These are phyloP conservation scores for Chaetophractus vellerosus DNA, from an alignment of 2,797 vertebrate genomes.

Conservation along the genomic window DNA sequence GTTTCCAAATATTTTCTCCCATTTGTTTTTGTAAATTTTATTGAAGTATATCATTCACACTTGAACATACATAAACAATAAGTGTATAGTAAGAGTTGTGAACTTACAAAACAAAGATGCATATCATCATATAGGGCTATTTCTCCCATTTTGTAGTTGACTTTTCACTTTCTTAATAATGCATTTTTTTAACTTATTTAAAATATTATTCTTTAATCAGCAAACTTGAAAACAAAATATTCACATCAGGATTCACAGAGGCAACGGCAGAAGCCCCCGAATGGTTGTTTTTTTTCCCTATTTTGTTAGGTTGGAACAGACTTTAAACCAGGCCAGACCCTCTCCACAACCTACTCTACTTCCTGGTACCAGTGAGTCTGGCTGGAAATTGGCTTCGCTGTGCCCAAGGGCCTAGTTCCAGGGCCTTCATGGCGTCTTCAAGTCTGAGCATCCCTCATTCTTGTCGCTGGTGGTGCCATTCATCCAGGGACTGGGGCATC, in stretches of 20 bases:
- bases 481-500: constrained; percentile 65
- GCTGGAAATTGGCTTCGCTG: constrained; percentile 26
- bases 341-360: neutral
- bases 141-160: no score
- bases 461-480: constrained; percentile 51
- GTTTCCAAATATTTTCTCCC: no score
- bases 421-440: constrained; percentile 20
- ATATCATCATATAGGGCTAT: no score
- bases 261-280: neutral
- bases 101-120: no score
- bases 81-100: no score
- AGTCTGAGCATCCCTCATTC: constrained; percentile 52
- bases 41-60: no score
- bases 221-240: neutral
- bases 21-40: no score
- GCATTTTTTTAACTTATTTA: constrained; percentile 4
- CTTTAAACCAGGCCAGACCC: neutral
- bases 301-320: neutral
- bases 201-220: constrained; percentile 41
- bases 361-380: neutral
- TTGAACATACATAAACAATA: no score
- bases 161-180: no score
- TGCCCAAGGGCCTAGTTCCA: neutral
- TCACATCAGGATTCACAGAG: neutral
- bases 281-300: neutral